Evolutionary conservation across 2,888 invertebrate species (phyloP).

Genomic region (Rugalucina vietnamica): DNA sequence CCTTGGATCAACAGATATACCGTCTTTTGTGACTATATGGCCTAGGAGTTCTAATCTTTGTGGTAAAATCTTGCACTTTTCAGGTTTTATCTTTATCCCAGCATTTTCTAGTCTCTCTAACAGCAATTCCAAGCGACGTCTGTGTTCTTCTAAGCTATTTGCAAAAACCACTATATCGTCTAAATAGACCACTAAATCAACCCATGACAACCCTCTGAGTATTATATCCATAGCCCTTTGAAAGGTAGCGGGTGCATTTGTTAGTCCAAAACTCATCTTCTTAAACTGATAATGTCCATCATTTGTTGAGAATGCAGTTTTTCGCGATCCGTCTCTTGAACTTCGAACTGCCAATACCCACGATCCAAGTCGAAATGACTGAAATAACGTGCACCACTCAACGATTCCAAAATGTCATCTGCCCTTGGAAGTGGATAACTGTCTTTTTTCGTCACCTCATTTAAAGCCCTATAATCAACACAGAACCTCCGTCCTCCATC

Average conservation of each 20-base stretch:
- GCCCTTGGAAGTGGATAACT: not conserved
- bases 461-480: constrained; percentile 3
- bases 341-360: constrained; percentile 26
- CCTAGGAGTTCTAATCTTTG: constrained; percentile 3
- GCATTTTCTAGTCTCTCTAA: not conserved
- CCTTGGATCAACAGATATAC: constrained; percentile 12
- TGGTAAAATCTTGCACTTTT: constrained; percentile 25
- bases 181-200: constrained; percentile 12
- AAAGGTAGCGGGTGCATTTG: constrained; percentile 14
- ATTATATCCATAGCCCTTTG: constrained; percentile 26
- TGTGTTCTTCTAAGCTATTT: constrained; percentile 11
- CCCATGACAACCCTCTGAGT: constrained; percentile 15
- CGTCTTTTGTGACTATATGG: constrained; percentile 17
- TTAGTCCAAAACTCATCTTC: constrained; percentile 17
- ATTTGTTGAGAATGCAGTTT: constrained; percentile 24
- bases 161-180: constrained; percentile 31
- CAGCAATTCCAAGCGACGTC: not conserved
- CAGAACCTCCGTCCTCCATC: constrained; percentile 10
- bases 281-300: constrained; percentile 21
- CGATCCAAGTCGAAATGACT: constrained; percentile 1
- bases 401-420: constrained; percentile 20
- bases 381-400: constrained; percentile 7
- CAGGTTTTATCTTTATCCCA: constrained; percentile 23
- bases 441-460: constrained; percentile 3
- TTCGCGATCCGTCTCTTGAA: constrained; percentile 3